Percentiles rank a stretch among this genome's conserved stretches.
phyloP scores from a whole-genome alignment of 2,113 vertebrate species.

The Sporophila hypoxantha region DNA sequence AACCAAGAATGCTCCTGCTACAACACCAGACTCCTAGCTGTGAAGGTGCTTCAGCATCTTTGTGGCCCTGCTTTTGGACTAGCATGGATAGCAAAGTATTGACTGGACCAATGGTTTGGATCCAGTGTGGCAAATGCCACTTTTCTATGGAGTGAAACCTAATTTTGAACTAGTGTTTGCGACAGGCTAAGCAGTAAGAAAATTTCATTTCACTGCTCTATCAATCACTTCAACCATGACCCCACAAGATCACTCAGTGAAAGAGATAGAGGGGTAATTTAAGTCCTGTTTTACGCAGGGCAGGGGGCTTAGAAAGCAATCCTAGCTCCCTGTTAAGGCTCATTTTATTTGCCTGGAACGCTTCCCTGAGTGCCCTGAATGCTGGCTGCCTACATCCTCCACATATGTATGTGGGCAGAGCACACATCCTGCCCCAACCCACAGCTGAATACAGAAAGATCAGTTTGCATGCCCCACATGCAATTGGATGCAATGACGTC shows the following conservation, averaged over 20 bases:
- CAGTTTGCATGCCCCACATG: not conserved
- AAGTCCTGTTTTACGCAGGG: conserved; percentile 54
- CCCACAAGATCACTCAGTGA: conserved; percentile 8
- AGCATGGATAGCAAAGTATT: not conserved
- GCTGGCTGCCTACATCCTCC: not conserved
- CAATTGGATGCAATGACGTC: not conserved
- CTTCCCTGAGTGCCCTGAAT: not conserved
- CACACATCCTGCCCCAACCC: not conserved
- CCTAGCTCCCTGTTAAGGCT: conserved; percentile 36
- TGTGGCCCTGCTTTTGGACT: not conserved
- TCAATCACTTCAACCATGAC: conserved; percentile 57
- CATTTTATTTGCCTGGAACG: conserved; percentile 42
- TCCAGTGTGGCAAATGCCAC: not conserved
- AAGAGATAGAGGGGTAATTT: conserved; percentile 44
- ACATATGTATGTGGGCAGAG: not conserved
- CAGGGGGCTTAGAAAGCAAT: conserved; percentile 58
- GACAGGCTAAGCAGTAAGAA: conserved; percentile 51
- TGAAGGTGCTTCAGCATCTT: not conserved
- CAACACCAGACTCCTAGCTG: not conserved
- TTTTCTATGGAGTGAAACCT: conserved; percentile 28
- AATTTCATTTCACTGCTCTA: conserved; percentile 55
- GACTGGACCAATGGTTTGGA: not conserved
- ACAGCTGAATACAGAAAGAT: not conserved
- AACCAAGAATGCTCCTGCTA: not conserved
- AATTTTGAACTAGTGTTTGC: conserved; percentile 28